Base-by-base conservation (phyloP, 1,140 invertebrate genomes). In the Drosophila lacertosa region DNA sequence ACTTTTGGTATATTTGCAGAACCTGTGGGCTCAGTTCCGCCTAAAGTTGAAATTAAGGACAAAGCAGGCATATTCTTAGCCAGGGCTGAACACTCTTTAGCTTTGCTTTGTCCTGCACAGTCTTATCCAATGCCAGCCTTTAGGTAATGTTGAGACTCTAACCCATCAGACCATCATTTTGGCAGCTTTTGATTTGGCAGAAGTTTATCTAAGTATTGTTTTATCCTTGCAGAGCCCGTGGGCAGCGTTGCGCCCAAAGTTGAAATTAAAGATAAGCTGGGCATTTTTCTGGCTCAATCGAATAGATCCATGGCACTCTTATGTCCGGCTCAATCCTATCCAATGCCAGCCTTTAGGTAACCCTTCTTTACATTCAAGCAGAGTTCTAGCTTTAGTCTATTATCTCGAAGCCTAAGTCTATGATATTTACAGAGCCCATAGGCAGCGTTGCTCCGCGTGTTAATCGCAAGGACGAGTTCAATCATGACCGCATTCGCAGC, bases 391-490 rank as follows among this genome's bases (percentile, higher is more conserved):
- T 29, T 6, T 40, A 18, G 13, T 2, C 2, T 9, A 39, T 16
- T 9, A 39, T 16, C 13, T 20, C n/a, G 16, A 16, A 57, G 4
- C 0, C 0, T 0, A 3, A 35, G n/a, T 16, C 6, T 10, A 16
- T 7, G 13, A 10, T 1, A 47, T 15, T 66, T 58, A 4, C 92
- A 96, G 96, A 97, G 89, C 95, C 96, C 11, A 93, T 96, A 76
- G 94, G 95, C 89, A 94, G 94, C 74, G 95, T 95, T 53, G 93
- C 94, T 47, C 96, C 96, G 16, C 94, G 95, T 89, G 94, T 97
- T 77, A 95, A 94, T 53, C 94, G 94, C 60, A 94, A 95, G 65
- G 95, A 96, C 90, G 93, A 95, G 91, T 95, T 94, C 92, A 94
- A 94, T 77, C 94, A 94, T 54, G 94, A 95, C 80, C 92, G 77